Evolutionary conservation across 2,888 invertebrate genomes (phyloP), one percentile per base, ranked within the genome.

Genomic region (Saturnia japonica): DNA sequence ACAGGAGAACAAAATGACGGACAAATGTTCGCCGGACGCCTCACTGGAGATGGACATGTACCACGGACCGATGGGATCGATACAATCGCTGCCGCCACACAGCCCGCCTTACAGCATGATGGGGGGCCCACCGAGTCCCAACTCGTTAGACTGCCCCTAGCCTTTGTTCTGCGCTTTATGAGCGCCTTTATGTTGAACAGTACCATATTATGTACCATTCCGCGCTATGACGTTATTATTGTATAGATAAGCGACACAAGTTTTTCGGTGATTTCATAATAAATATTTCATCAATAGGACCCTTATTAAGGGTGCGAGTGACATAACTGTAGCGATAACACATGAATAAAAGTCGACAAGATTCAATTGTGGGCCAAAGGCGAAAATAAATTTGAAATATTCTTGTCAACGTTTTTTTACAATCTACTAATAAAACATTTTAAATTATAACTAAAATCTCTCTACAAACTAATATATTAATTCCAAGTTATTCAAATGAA

Each of bases 121-220:
- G 81, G 94, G 95, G 19, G 95, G 95, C 70, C 95, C 95, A 12
- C 95, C 95, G 74, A 96, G 96, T 84, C 96, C 96, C 19, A 96
- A 96, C 78, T 96, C 96, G 34, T 94, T 97, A 88, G 97, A 96
- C 85, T 96, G 96, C 87, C 95, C 96, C 94, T 96, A 96, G 96
- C 94, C 85, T 54, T 86, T 84, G 81, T 89, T 91, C 76, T 89
- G 90, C 93, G 90, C 91, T 73, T 90, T 89, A 85, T 88, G 86
- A 90, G 91, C 91, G 90, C 88, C 77, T 19, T 78, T 72, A 75
- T 75, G 69, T 72, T 68, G 73, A 72, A 72, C 75, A 81, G 80
- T 60, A 60, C 57, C 28, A 60, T 60, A 11, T 60, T 60, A 25
- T 66, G 67, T 70, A 72, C 82, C 84, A 79, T 71, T 72, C 73